Evolutionary conservation across 2,113 vertebrate genomes (phyloP), one percentile per base, ranked within the genome.

Genomic region (Nannobrachium achirus): DNA sequence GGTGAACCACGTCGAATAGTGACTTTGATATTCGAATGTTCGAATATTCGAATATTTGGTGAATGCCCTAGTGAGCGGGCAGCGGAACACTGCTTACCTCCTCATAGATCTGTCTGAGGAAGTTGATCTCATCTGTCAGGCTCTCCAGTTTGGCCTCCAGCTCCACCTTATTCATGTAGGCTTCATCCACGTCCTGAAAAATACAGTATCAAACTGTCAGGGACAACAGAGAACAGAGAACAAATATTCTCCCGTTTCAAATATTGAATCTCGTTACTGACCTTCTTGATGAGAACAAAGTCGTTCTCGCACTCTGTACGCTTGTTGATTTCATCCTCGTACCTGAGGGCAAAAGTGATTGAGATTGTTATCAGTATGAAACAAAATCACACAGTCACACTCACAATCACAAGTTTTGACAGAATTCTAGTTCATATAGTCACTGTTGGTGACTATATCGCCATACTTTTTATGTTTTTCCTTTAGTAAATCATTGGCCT

Each of bases 161-260:
- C 80, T 98, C 96, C 1, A 95, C 93, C 78, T 99, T 99, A 72
- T 91, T 97, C 95, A 96, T 96, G 89, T 96, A 99, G 67, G 96
- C 95, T 3, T 94, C 93, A 14, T 99, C 97, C 2, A 98, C 95
- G 0, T 98, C 97, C 97, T 99, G 80, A 15, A 78, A 79, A 10
- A 53, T 38, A 45, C 8, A 73, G 49, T 14, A 8, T 6, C 4
- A 44, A 33, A 70, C 7, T 10, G 10, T 78, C 45, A 33, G 67
- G 50, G 59, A 44, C 5, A 2, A 46, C 38, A 14, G 6, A 6
- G 16, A 40, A 38, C 10, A 50, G 51, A 38, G 3, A 49, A 25
- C 2, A 39, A 11, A 25, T 16, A 46, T 42, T 5, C 10, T 50
- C n/a, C 19, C 1, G 1, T 19, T 8, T 58, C n/a, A 11, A 53